A percentile compares a stretch with the other conserved stretches of the same genome.
phyloP scores from a whole-genome alignment of 2,888 invertebrate genomes.

The Lucinisca nassula region DNA sequence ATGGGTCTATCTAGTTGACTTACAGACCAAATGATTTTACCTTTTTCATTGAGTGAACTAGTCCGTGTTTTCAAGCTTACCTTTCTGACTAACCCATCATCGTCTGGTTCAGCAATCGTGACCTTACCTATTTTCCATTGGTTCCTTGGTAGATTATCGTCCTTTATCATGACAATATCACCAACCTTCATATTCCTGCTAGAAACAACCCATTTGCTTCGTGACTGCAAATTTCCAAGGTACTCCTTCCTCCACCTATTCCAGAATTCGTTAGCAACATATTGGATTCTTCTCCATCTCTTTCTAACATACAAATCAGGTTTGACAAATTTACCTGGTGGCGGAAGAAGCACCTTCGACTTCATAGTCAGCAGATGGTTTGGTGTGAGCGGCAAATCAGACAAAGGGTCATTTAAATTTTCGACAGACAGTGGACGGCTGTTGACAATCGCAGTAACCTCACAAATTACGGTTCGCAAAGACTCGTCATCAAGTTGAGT shows the following conservation, averaged over 20 bases:
- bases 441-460: slow-evolving; percentile 60
- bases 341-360: slow-evolving; percentile 51
- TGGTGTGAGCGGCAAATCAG: neutral
- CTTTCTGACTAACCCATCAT: slow-evolving; percentile 57
- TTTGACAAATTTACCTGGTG: slow-evolving; percentile 64
- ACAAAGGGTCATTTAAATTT: neutral
- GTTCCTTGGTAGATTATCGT: slow-evolving; percentile 56
- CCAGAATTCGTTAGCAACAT: slow-evolving; percentile 71
- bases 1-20: slow-evolving; percentile 55
- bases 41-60: neutral
- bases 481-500: slow-evolving; percentile 59
- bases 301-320: slow-evolving; percentile 61
- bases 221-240: slow-evolving; percentile 43
- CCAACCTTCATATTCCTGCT: slow-evolving; percentile 47
- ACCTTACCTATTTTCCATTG: slow-evolving; percentile 56
- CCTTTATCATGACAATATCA: slow-evolving; percentile 68
- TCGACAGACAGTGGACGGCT: neutral
- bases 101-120: slow-evolving; percentile 4
- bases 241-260: slow-evolving; percentile 67
- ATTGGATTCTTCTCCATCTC: slow-evolving; percentile 67
- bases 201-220: slow-evolving; percentile 61
- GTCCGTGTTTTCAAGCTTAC: slow-evolving; percentile 41
- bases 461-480: slow-evolving; percentile 62
- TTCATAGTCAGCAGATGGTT: neutral
- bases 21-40: slow-evolving; percentile 18